Conservation (phyloP, 2,797 vertebrate species). For the Falco berigora region DNA sequence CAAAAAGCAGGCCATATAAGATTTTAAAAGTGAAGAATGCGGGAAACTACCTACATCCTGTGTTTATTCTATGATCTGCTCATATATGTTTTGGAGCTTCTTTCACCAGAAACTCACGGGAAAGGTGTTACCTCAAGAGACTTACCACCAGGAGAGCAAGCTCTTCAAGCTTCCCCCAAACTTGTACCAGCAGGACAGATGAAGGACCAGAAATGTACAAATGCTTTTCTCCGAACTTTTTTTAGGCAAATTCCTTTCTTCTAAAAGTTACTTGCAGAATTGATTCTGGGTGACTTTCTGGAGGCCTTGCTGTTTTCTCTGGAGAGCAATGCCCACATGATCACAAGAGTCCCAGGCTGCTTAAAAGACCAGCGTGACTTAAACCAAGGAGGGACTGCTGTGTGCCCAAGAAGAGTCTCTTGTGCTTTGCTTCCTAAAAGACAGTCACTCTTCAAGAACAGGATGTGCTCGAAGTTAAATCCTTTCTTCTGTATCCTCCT, state of each 20-base stretch:
- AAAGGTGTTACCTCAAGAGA: background rate
- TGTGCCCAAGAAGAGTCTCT: background rate
- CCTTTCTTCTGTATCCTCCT: background rate
- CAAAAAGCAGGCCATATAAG: background rate
- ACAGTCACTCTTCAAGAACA: background rate
- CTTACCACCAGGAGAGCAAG: background rate
- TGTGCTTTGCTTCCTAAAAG: background rate
- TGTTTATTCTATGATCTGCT: constrained; percentile 20
- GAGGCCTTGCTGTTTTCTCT: background rate
- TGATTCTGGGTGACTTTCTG: background rate
- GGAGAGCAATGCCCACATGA: background rate
- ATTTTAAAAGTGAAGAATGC: background rate
- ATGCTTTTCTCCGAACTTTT: background rate
- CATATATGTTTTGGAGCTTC: background rate
- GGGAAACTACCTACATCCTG: background rate
- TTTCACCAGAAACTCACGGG: background rate
- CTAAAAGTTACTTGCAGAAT: background rate
- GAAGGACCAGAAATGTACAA: background rate
- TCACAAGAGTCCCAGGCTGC: background rate
- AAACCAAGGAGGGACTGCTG: background rate
- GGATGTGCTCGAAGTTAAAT: background rate
- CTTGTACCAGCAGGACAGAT: background rate
- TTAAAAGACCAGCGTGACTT: background rate
- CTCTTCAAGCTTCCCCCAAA: background rate
- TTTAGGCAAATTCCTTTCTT: background rate